phyloP scores from a whole-genome alignment of 2,888 invertebrate genomes.

The Hydropsyche betteni region DNA sequence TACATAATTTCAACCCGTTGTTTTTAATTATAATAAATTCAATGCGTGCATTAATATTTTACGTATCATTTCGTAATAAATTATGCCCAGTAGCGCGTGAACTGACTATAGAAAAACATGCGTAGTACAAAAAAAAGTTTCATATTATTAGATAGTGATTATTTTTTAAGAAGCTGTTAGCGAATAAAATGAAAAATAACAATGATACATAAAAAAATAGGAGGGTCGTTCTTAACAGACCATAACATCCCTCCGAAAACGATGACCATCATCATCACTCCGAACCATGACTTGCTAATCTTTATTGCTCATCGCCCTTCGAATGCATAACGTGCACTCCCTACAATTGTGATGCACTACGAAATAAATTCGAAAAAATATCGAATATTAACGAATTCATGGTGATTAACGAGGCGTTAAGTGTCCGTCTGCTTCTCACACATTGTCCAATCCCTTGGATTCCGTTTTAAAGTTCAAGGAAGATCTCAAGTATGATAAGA shows the following conservation, averaged over 20 bases:
- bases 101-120: neutral
- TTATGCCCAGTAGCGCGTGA: neutral
- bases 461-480: conserved; percentile 33
- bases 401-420: no score
- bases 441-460: conserved; percentile 1
- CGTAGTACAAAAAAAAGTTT: neutral
- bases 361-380: no score
- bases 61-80: neutral
- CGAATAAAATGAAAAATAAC: conserved; percentile 11
- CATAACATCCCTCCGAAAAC: conserved; percentile 32
- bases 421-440: neutral
- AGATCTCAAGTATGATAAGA: conserved; percentile 22
- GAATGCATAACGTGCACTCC: neutral
- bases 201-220: conserved; percentile 6
- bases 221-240: conserved; percentile 8
- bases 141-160: conserved; percentile 6
- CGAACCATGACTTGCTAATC: conserved; percentile 18
- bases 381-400: no score
- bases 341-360: neutral
- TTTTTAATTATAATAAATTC: conserved; percentile 7
- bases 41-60: conserved; percentile 10
- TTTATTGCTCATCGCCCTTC: conserved; percentile 38
- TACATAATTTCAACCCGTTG: no score
- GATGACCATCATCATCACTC: conserved; percentile 34
- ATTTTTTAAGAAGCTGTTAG: neutral